These are phyloP conservation scores for Eristalinus sepulchralis DNA, from an alignment of 2,888 invertebrate genomes.

Conservation along the genomic window DNA sequence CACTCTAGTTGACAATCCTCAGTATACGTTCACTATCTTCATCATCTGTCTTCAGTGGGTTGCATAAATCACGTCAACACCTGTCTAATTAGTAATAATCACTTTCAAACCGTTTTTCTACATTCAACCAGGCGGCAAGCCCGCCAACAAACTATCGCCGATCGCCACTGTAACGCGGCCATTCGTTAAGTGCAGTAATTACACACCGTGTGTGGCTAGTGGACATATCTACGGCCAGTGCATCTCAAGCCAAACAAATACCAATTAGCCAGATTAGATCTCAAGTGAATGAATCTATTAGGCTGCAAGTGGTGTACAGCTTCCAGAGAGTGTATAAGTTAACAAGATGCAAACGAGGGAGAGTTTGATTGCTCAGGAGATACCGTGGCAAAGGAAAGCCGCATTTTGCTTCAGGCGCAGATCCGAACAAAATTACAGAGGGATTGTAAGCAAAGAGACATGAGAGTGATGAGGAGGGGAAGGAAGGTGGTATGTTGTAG, in stretches of 20 bases:
- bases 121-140: not conserved
- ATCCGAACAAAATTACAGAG: not conserved
- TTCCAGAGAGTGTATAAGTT: slow-evolving; percentile 1
- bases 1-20: not conserved
- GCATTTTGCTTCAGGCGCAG: not conserved
- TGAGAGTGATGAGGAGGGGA: too few species aligned
- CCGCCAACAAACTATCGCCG: slow-evolving; percentile 22
- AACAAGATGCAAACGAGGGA: slow-evolving; percentile 18
- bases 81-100: slow-evolving; percentile 34
- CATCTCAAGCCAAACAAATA: slow-evolving; percentile 43
- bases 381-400: slow-evolving; percentile 12
- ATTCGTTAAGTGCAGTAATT: slow-evolving; percentile 32
- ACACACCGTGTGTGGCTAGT: slow-evolving; percentile 13
- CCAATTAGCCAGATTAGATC: slow-evolving; percentile 48
- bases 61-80: slow-evolving; percentile 39
- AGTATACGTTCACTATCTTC: not conserved
- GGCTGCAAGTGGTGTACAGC: not conserved
- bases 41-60: not conserved
- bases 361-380: slow-evolving; percentile 33
- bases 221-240: not conserved
- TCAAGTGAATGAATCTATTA: slow-evolving; percentile 39
- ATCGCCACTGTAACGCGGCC: slow-evolving; percentile 22
- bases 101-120: not conserved
- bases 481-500: not conserved
- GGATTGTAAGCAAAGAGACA: not conserved